A percentile compares a stretch with the other conserved stretches of the same genome.
Conservation (phyloP, 2,797 vertebrate species). For the Salarias fasciatus region DNA sequence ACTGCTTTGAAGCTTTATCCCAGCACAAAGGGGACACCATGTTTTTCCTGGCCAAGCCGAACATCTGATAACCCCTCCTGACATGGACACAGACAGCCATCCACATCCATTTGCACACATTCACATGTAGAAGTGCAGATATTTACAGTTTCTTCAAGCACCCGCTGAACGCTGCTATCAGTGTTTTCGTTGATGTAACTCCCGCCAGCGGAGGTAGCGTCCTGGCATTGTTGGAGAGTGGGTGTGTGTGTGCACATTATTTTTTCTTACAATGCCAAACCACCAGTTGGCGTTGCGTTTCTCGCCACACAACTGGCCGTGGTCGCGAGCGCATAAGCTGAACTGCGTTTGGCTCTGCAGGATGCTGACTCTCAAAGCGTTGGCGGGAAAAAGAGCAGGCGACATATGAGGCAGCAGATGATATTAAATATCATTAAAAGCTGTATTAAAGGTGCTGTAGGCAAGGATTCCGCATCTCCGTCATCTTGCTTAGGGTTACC, state of each 20-base stretch:
- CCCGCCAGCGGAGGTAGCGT: background rate
- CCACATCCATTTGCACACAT: conserved; percentile 29
- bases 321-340: conserved; percentile 13
- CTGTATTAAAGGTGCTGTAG: background rate
- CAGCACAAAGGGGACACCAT: conserved; percentile 5
- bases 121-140: background rate
- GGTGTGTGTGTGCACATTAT: background rate
- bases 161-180: conserved; percentile 18
- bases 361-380: conserved; percentile 3
- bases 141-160: conserved; percentile 8
- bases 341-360: background rate
- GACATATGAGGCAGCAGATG: background rate
- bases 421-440: background rate
- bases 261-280: conserved; percentile 10
- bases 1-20: conserved; percentile 67
- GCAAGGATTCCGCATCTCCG: no score
- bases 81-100: conserved; percentile 30
- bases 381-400: conserved; percentile 5
- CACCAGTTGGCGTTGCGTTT: conserved; percentile 30
- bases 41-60: conserved; percentile 21
- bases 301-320: conserved; percentile 22
- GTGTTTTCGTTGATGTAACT: no score
- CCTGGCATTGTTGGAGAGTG: conserved; percentile 4
- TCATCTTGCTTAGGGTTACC: no score
- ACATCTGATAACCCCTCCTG: conserved; percentile 54